Base-by-base conservation (phyloP, 2,797 vertebrate genomes). In the Chelidonichthys spinosus region DNA sequence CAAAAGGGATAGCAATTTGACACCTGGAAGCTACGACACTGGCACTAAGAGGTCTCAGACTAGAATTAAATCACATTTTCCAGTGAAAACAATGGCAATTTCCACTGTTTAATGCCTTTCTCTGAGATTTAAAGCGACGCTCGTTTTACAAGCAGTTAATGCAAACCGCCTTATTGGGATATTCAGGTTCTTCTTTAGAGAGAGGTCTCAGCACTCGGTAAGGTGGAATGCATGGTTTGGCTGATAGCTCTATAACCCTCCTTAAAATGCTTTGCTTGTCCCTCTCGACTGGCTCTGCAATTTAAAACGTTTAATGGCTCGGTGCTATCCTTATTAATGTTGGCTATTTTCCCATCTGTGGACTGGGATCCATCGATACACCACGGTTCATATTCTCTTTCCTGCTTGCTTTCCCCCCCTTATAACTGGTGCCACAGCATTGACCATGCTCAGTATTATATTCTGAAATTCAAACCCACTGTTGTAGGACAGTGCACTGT, bases 271-370 rank as follows among this genome's bases (percentile, higher is more conserved):
- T 83, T 63, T 76, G 61, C 80, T 70, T 76, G 71, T 84, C 73
- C 49, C 83, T 69, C 65, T 76, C 11, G 53, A 75, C 74, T 78
- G 78, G 58, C 54, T 86, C 39, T 76, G 63, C 78, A 76, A 74
- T 83, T 85, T 83, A 39, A 76, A 85, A 84, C n/a, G 63, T 87
- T 82, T 85, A 82, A 87, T 83, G 68, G 76, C 80, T 87, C 67
- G 63, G 76, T 7, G 56, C 69, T 82, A 69, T 84, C 81, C 67
- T 86, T 84, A 88, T 84, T 79, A 87, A 85, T 84, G 85, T 75
- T 68, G 65, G 79, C 78, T 47, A 78, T 85, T 85, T 84, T 72
- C 77, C 63, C 71, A 67, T 82, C 55, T 85, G 53, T 56, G 74
- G 66, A 81, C 67, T 67, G 54, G 63, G 65, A 78, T 78, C 47